Evolutionary conservation across 2,113 vertebrate genomes (phyloP), one percentile per base, ranked within the genome.

Genomic region (Saccopteryx bilineata): DNA sequence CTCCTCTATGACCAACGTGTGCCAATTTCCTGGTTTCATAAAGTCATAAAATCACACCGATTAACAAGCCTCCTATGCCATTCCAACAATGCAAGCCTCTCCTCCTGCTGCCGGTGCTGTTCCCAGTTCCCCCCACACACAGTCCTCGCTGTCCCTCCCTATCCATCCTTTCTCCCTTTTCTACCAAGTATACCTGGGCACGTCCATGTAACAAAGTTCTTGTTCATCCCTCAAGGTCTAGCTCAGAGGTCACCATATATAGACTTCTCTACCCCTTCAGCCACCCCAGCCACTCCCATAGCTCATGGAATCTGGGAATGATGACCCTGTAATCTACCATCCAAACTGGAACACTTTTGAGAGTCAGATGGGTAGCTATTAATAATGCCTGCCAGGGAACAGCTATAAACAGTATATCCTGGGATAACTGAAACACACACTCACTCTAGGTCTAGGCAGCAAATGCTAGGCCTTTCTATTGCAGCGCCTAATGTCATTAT

Each of bases 21-120:
- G 65, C 69, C 9, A 10, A 96, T 90, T 82, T 81, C 87, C 17
- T 87, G 83, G 33, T 83, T 94, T 94, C 93, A 87, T 75, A 60
- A 54, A 75, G 91, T 91, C 69, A 96, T 79, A 89, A 96, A 90
- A 87, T 89, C 46, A 88, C 39, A 69, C n/a, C 31, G 58, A 96
- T 82, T 91, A 91, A 83, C 74, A 89, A 87, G 58, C n/a, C 89
- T 87, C 83, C 89, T 94, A 87, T 71, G 69, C n/a, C 82, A n/a
- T 90, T 79, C 54, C 21, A 80, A 80, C 31, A 79, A 50, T 48
- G 71, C 92, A 60, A 96, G 26, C 71, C 33, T 78, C 39, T 54
- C 28, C 18, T 89, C 65, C 50, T 19, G 48, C 19, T 78, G 56
- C 39, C 71, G 33, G 66, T 92, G 52, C 63, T 61, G 19, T 26